Evolutionary conservation across 2,797 vertebrate species (phyloP).

Genomic region (Moxostoma hubbsi): DNA sequence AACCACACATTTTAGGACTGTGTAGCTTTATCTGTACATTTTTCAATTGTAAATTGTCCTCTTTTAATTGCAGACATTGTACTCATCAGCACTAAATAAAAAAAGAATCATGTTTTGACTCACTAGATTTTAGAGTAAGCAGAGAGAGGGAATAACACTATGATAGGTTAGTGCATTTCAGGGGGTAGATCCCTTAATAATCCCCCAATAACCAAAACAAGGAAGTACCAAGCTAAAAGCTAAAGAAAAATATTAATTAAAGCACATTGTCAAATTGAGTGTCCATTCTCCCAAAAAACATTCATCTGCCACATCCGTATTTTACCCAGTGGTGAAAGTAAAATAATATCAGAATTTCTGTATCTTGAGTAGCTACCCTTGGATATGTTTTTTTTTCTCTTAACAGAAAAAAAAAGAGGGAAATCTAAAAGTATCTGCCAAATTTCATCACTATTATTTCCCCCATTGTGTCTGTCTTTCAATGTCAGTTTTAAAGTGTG

Average conservation of each 20-base stretch:
- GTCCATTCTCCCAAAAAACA: background rate
- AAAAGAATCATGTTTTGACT: background rate
- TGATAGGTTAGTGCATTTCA: constrained; percentile 21
- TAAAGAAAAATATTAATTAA: too few relatives aligned
- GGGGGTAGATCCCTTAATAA: too few relatives aligned
- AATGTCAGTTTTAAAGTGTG: background rate
- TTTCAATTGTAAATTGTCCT: background rate
- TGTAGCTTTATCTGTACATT: constrained; percentile 7
- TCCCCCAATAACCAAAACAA: too few relatives aligned
- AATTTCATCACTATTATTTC: background rate
- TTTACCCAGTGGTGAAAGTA: background rate
- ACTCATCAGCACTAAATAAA: background rate
- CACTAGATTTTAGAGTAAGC: background rate
- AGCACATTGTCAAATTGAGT: too few relatives aligned
- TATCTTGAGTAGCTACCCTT: background rate
- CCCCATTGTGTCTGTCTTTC: background rate
- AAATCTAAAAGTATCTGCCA: constrained; percentile 1
- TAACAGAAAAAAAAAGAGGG: too few relatives aligned
- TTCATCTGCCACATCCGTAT: background rate
- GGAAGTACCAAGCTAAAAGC: too few relatives aligned
- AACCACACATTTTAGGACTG: constrained; percentile 10
- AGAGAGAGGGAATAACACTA: constrained; percentile 4
- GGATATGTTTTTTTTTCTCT: too few relatives aligned
- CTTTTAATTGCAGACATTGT: constrained; percentile 2
- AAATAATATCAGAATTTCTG: background rate